Percentiles rank a stretch among this genome's conserved stretches.
These are phyloP conservation scores for Perodicticus potto DNA, from an alignment of 2,797 vertebrate species.

Conservation along the genomic window DNA sequence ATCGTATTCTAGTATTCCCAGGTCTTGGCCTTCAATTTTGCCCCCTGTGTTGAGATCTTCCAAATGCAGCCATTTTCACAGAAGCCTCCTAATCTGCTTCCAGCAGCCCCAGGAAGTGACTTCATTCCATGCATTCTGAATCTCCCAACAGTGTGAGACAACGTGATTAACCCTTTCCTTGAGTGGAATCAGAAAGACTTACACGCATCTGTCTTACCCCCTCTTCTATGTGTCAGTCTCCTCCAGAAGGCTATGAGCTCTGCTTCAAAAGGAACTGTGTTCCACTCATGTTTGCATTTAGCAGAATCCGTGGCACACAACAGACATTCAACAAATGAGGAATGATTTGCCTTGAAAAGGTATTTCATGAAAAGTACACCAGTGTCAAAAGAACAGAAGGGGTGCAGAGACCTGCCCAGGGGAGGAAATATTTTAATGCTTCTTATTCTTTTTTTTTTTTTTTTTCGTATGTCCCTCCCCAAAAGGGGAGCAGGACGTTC, in stretches of 20 bases:
- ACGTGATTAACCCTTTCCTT: background rate
- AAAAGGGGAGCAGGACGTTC: too few relatives aligned
- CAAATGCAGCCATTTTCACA: background rate
- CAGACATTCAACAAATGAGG: background rate
- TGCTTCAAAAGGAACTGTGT: background rate
- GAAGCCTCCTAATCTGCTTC: background rate
- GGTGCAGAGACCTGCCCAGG: background rate
- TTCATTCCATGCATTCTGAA: background rate
- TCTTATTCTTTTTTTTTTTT: too few relatives aligned
- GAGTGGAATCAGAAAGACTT: background rate
- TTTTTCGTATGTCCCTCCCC: too few relatives aligned
- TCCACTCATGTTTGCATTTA: background rate
- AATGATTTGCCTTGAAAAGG: background rate
- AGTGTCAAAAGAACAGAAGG: background rate
- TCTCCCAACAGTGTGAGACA: background rate
- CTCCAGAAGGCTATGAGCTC: background rate
- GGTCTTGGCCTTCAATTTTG: background rate
- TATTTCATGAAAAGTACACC: background rate
- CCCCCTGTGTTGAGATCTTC: accelerated
- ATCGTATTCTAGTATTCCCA: background rate
- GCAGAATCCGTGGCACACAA: background rate
- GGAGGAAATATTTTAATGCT: background rate
- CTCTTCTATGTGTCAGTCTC: background rate
- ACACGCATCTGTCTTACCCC: background rate
- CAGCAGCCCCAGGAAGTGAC: background rate